phyloP scores from a whole-genome alignment of 2,113 vertebrate species.

The Anser brachyrhynchus region DNA sequence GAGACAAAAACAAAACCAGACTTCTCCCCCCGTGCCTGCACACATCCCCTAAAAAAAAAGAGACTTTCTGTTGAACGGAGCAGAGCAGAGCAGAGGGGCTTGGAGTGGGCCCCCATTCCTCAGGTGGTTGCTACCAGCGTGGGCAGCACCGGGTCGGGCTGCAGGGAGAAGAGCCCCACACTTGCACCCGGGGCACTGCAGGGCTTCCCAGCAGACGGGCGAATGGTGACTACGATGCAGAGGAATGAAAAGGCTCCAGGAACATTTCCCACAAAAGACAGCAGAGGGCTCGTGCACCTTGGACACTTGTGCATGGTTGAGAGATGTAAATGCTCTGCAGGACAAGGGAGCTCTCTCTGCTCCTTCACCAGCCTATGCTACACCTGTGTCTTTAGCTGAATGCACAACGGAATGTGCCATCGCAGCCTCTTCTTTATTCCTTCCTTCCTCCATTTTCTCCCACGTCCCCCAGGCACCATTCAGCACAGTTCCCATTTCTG shows the following conservation, averaged over 20 bases:
- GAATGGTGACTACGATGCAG: fast-evolving
- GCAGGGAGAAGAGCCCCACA: background rate
- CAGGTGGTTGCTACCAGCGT: background rate
- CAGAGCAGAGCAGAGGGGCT: background rate
- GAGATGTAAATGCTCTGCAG: background rate
- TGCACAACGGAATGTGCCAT: too few relatives aligned
- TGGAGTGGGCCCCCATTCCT: background rate
- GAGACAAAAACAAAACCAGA: background rate
- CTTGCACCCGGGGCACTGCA: fast-evolving
- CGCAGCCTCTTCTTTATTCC: too few relatives aligned
- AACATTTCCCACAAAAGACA: background rate
- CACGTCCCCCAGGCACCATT: too few relatives aligned
- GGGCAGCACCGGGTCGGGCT: background rate
- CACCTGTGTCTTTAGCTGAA: too few relatives aligned
- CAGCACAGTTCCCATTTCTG: too few relatives aligned
- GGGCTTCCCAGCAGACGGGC: background rate
- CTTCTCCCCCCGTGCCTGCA: background rate
- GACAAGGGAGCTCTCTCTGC: background rate
- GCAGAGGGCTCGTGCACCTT: background rate
- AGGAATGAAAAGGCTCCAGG: background rate
- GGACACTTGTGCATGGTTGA: fast-evolving
- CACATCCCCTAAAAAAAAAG: background rate
- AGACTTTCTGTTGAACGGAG: background rate
- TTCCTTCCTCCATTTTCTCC: too few relatives aligned
- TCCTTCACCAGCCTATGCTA: too few relatives aligned